Conservation (phyloP, 1,140 invertebrate genomes). For the Pseudomyrmex gracilis region DNA sequence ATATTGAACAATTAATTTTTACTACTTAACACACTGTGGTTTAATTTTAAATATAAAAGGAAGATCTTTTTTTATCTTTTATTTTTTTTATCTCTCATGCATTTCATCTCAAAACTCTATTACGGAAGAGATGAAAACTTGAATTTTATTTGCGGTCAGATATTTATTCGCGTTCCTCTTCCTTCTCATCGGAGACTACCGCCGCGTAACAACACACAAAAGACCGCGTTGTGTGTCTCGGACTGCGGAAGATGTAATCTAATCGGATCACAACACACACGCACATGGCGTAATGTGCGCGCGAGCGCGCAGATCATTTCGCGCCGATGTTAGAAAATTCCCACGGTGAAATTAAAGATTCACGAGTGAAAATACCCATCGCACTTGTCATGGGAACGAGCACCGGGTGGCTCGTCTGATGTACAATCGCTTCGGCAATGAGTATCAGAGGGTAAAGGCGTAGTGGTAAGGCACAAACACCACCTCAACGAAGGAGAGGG, state of each 20-base stretch:
- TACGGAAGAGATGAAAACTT: neutral
- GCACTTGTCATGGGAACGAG: constrained; percentile 85
- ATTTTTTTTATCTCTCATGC: neutral
- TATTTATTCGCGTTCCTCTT: constrained; percentile 8
- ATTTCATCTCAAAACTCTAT: neutral
- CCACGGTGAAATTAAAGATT: constrained; percentile 84
- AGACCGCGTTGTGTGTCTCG: constrained; percentile 25
- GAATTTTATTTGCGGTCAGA: neutral
- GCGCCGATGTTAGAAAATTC: constrained; percentile 71
- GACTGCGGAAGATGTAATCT: constrained; percentile 47
- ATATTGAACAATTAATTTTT: too few species aligned
- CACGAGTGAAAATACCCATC: constrained; percentile 80
- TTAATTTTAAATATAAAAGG: neutral
- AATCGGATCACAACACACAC: constrained; percentile 36
- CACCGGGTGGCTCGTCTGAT: constrained; percentile 74
- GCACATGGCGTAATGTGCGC: constrained; percentile 51
- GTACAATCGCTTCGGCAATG: constrained; percentile 67
- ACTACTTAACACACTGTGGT: too few species aligned
- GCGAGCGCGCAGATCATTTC: constrained; percentile 42
- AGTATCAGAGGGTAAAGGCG: constrained; percentile 50
- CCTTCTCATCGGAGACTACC: neutral
- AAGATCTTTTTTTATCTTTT: too few species aligned
- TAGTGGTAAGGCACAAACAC: constrained; percentile 38
- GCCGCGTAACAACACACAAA: constrained; percentile 6
- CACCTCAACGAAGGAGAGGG: constrained; percentile 66